These are phyloP conservation scores for Mormyrus lacerda DNA, from an alignment of 2,113 vertebrate genomes.

Conservation along the genomic window DNA sequence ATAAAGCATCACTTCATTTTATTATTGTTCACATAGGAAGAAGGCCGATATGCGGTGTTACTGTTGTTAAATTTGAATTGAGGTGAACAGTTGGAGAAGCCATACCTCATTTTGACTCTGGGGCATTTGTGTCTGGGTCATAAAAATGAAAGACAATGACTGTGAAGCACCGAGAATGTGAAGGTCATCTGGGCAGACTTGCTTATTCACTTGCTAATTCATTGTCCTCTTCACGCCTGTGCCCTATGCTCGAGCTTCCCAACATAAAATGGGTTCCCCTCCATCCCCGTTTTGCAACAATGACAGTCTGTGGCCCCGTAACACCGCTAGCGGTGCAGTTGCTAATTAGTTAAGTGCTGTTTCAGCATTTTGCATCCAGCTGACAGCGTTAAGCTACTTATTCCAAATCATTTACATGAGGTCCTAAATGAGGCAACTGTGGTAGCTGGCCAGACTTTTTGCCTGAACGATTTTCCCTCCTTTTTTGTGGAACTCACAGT, in stretches of 20 bases:
- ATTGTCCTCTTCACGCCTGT: not conserved
- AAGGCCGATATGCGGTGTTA: not conserved
- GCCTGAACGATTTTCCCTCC: not conserved
- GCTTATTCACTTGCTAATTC: not conserved
- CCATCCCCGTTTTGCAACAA: not conserved
- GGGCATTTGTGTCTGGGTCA: not conserved
- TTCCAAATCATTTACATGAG: constrained; percentile 5
- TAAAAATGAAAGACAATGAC: not conserved
- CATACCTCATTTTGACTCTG: not conserved
- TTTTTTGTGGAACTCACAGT: not conserved
- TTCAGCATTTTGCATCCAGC: not conserved
- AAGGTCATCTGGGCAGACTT: not conserved
- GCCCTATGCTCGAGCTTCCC: not conserved
- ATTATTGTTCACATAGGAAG: not conserved
- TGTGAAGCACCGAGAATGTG: not conserved
- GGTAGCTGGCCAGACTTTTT: not conserved
- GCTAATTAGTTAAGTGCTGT: not conserved
- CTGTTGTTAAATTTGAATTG: not conserved
- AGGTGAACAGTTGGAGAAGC: not conserved
- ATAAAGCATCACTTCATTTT: not conserved
- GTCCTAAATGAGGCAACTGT: not conserved
- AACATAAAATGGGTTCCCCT: not conserved
- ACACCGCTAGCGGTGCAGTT: not conserved
- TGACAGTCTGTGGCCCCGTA: not conserved
- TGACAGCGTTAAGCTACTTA: constrained; percentile 14